phyloP scores from a whole-genome alignment of 92 coral and sea anemone species.

The Palythoa caribaeorum region DNA sequence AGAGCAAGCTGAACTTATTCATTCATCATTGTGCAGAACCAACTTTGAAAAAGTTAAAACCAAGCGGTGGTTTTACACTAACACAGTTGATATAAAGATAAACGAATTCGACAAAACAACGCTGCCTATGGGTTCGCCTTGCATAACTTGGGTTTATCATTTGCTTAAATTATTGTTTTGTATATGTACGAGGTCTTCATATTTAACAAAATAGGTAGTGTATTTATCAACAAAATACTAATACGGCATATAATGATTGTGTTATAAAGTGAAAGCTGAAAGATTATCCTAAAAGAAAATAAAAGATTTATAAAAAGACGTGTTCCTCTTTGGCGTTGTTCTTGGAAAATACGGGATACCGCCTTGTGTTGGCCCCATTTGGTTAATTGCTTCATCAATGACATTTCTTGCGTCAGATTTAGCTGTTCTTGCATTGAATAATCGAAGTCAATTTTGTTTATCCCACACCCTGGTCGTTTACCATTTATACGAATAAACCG shows the following conservation, averaged over 20 bases:
- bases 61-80: too few relatives aligned
- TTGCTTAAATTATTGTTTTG: background rate
- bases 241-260: background rate
- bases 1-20: too few relatives aligned
- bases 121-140: background rate
- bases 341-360: background rate
- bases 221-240: background rate
- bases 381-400: background rate
- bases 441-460: too few relatives aligned
- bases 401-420: too few relatives aligned
- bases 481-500: too few relatives aligned
- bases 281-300: slow-evolving; percentile 5
- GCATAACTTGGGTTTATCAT: background rate
- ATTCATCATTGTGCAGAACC: too few relatives aligned
- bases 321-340: background rate
- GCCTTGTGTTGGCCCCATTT: background rate
- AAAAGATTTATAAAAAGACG: background rate
- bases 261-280: slow-evolving; percentile 5
- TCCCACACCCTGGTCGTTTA: too few relatives aligned
- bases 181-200: background rate
- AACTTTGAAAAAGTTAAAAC: too few relatives aligned
- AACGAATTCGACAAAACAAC: too few relatives aligned
- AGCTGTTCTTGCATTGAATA: too few relatives aligned
- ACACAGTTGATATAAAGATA: too few relatives aligned
- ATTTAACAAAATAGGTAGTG: slow-evolving; percentile 10